phyloP scores from a whole-genome alignment of 92 coral and sea anemone genomes.

The Epizoanthus rinbou region DNA sequence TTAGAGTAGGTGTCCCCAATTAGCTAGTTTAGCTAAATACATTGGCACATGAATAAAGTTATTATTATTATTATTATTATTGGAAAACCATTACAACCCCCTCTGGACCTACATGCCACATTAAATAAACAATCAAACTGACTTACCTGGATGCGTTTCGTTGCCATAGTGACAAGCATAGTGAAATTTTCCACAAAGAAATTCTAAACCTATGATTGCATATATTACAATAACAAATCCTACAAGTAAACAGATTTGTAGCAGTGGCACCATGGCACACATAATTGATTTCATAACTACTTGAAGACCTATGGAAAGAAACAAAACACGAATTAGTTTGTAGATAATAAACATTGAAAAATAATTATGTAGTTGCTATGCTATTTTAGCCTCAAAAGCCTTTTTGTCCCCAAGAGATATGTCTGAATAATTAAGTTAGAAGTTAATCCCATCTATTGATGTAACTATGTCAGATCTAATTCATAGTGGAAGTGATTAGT shows the following conservation, averaged over 20 bases:
- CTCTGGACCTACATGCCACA: neutral
- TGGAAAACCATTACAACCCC: no score
- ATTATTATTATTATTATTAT: no score
- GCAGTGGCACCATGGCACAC: conserved; percentile 99
- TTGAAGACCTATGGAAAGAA: conserved; percentile 81
- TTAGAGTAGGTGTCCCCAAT: no score
- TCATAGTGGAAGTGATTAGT: no score
- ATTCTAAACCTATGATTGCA: conserved; percentile 99
- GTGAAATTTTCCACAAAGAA: conserved; percentile 90
- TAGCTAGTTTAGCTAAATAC: no score
- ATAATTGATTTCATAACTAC: conserved; percentile 99
- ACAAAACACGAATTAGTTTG: conserved; percentile 13
- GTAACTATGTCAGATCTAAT: no score
- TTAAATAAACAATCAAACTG: neutral
- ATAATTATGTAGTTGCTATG: neutral
- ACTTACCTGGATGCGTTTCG: conserved; percentile 39
- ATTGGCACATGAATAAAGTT: no score
- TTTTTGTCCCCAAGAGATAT: no score
- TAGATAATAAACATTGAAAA: neutral
- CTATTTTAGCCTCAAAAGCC: neutral
- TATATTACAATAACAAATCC: conserved; percentile 98
- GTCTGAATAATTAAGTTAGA: no score
- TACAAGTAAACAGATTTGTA: conserved; percentile 99
- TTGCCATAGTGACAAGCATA: conserved; percentile 70
- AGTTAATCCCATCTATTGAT: no score